A percentile compares a stretch with the other conserved stretches of the same genome.
phyloP scores from a whole-genome alignment of 2,797 vertebrate genomes.

The Manis crassicaudata region DNA sequence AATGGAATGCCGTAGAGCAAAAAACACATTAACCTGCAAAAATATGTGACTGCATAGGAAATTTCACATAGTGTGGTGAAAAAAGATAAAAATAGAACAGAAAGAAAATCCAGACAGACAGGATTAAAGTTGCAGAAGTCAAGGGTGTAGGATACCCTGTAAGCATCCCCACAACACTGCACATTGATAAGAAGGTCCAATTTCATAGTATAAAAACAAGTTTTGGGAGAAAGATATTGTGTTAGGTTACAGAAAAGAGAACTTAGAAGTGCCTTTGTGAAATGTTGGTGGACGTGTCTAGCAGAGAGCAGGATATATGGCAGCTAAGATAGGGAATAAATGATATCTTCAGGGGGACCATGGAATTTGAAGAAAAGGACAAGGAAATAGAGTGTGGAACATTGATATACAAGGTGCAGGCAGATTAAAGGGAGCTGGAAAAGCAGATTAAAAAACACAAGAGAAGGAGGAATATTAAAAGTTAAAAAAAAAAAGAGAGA shows the following conservation, averaged over 20 bases:
- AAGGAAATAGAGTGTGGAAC: neutral
- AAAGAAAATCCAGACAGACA: too few species aligned
- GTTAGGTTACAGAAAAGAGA: neutral
- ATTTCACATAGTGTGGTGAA: neutral
- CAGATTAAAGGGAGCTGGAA: neutral
- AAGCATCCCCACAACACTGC: neutral
- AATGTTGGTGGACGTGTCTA: neutral
- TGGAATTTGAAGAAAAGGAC: neutral
- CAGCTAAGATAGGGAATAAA: neutral
- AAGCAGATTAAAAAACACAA: neutral
- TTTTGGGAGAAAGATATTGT: neutral
- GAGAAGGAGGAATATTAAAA: neutral
- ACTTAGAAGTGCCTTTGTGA: neutral
- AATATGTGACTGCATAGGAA: accelerated
- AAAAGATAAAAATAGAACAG: neutral
- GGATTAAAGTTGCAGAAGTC: neutral
- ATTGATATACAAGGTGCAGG: neutral
- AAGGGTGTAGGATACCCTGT: neutral
- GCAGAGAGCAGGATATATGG: neutral
- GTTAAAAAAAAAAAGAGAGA: neutral
- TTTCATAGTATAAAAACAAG: neutral
- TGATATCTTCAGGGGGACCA: neutral
- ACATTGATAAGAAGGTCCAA: neutral
- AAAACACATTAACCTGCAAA: neutral
- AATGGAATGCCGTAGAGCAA: neutral